Evolutionary conservation across 2,797 vertebrate species (phyloP), one percentile per base, ranked within the genome.

Genomic region (Chromis chromis): DNA sequence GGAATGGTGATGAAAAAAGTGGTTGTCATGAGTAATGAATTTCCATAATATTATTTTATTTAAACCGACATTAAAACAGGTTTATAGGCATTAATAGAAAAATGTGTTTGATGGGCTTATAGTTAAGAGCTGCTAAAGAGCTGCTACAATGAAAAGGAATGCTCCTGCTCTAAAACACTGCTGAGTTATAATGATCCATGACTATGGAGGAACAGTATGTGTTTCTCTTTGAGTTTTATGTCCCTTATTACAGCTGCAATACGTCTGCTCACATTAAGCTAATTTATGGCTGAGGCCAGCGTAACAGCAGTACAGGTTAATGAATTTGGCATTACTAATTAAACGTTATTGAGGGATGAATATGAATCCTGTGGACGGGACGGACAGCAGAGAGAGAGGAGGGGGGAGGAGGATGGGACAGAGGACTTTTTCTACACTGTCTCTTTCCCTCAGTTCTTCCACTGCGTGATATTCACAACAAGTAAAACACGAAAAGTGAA

Each of bases 271-370:
- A 88, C 93, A 94, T 95, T 95, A 94, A 93, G 90, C 91, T 91
- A 93, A 95, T 95, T 95, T 96, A 96, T 93, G 87, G 91, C 85
- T 19, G 63, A 88, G 94, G 94, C 88, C 91, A 90, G 84, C 72
- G 55, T 84, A 94, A 93, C 91, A 95, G 90, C 94, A 95, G 92
- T 94, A 90, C 88, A 96, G 96, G 97, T 98, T 99, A 98, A 99
- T 96, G 93, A 96, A 96, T 95, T 96, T 96, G 96, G 96, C 96
- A 97, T 97, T 96, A 96, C 96, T 96, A 97, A 99, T 98, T 96
- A 98, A 97, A 95, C 92, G 95, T 96, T 94, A 96, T 96, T 94
- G 95, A 95, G 94, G 96, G 94, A 96, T 96, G 96, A 97, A 97
- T 96, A 97, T 97, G 97, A 98, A 96, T 96, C 94, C 94, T 93